Evolutionary conservation across 2,797 vertebrate species (phyloP), one percentile per base, ranked within the genome.

Genomic region (Myripristis murdjan): DNA sequence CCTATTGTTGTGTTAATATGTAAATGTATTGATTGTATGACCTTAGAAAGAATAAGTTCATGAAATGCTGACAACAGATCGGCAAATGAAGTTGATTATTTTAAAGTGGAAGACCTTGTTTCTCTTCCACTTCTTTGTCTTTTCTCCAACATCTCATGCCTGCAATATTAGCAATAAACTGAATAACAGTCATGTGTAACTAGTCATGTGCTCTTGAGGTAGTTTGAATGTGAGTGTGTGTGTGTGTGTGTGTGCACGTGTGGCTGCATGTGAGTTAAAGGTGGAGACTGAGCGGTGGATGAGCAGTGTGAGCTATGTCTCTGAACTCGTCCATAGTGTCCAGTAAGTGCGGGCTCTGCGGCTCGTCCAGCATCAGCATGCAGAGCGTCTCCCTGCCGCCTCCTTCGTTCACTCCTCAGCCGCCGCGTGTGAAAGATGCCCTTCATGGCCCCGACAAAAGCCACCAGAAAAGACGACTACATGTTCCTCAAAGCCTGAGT

Each of bases 301-400:
- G n/a, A n/a, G n/a, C n/a, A n/a, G n/a, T n/a, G n/a, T n/a, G n/a
- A n/a, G n/a, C n/a, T n/a, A n/a, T n/a, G n/a, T n/a, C n/a, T n/a
- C n/a, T n/a, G n/a, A 41, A 43, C 37, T 12, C 3, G 23, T 57
- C 77, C 37, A 37, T 31, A 71, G 44, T 49, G 26, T 23, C 28
- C 16, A 4, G 59, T 65, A 77, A 82, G 46, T 56, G 2, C 61
- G 56, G 52, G 55, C 65, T 71, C 24, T 74, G 84, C 48, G 33
- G 20, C 72, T 59, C 41, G 18, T 48, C 14, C 26, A 39, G 35
- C 35, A 75, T 90, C 82, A 83, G 75, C 71, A 86, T 87, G 73
- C 60, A 24, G 49, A 58, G 65, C 66, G 55, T 67, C 37, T 56
- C 47, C 46, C 62, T 26, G 22, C 56, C 73, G 41, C 73, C 77